Evolutionary conservation across 2,113 vertebrate genomes (phyloP).

Genomic region (Paramormyrops kingsleyae): DNA sequence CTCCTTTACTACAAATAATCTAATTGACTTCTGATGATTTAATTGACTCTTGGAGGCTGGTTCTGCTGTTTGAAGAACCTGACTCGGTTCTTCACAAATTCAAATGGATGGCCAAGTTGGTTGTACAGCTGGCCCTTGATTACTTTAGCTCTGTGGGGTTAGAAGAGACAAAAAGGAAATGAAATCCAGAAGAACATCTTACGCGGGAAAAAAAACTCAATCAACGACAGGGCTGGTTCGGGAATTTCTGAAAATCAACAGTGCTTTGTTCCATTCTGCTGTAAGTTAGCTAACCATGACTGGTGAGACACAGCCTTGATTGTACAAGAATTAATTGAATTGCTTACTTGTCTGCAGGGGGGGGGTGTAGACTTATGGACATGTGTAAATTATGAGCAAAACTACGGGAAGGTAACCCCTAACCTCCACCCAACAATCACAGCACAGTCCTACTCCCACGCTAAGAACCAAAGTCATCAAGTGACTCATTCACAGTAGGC

Average conservation of each 20-base stretch:
- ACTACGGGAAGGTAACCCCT: not conserved
- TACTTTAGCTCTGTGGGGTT: not conserved
- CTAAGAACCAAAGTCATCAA: not conserved
- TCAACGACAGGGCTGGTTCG: too few relatives aligned
- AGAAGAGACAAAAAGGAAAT: not conserved
- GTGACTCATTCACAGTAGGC: conserved; percentile 12
- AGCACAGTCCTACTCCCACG: not conserved
- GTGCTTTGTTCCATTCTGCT: not conserved
- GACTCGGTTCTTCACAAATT: not conserved
- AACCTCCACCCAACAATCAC: conserved; percentile 17
- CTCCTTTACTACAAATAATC: not conserved
- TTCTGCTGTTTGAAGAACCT: not conserved
- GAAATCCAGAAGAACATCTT: not conserved
- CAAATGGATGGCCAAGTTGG: not conserved
- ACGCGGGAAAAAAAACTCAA: not conserved
- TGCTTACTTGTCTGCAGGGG: not conserved
- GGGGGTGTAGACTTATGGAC: not conserved
- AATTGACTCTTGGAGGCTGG: not conserved
- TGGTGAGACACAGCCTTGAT: not conserved
- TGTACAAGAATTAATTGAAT: not conserved
- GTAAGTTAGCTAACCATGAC: not conserved
- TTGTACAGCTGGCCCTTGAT: not conserved
- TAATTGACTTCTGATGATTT: not conserved
- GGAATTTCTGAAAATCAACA: not conserved
- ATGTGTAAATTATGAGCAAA: not conserved